These are phyloP conservation scores for Nymphicus hollandicus DNA, from an alignment of 2,113 vertebrate genomes.

Conservation along the genomic window DNA sequence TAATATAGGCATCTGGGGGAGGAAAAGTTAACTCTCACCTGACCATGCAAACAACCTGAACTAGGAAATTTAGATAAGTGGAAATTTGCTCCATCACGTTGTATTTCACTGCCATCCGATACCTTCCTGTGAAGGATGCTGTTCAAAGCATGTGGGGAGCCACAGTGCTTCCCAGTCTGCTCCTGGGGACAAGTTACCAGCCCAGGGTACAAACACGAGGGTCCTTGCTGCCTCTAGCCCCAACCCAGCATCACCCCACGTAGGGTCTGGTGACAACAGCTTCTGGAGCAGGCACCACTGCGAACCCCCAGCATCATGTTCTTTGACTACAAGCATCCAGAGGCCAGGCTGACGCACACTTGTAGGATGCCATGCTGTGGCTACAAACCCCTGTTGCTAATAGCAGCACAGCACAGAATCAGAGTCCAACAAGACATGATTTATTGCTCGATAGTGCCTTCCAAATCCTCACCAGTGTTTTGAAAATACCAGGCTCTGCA, in stretches of 20 bases:
- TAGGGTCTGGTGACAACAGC: not conserved
- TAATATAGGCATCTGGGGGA: not conserved
- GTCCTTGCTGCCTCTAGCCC: not conserved
- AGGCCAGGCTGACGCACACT: not conserved
- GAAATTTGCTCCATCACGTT: not conserved
- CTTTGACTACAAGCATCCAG: not conserved
- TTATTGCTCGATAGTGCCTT: not conserved
- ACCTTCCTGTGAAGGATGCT: not conserved
- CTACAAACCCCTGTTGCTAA: not conserved
- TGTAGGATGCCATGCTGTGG: not conserved
- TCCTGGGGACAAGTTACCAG: not conserved
- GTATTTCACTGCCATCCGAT: not conserved
- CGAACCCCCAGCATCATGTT: not conserved
- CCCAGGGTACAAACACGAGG: not conserved
- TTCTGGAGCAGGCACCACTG: not conserved
- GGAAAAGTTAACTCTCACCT: not conserved
- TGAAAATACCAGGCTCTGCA: not conserved
- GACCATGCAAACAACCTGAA: not conserved
- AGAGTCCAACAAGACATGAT: not conserved
- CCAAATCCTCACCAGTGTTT: not conserved
- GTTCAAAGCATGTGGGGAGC: not conserved
- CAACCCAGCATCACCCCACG: accelerated
- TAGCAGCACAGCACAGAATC: not conserved
- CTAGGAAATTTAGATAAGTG: not conserved
- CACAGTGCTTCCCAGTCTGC: not conserved